Evolutionary conservation across 2,797 vertebrate genomes (phyloP).

Genomic region (Sylvia borin): DNA sequence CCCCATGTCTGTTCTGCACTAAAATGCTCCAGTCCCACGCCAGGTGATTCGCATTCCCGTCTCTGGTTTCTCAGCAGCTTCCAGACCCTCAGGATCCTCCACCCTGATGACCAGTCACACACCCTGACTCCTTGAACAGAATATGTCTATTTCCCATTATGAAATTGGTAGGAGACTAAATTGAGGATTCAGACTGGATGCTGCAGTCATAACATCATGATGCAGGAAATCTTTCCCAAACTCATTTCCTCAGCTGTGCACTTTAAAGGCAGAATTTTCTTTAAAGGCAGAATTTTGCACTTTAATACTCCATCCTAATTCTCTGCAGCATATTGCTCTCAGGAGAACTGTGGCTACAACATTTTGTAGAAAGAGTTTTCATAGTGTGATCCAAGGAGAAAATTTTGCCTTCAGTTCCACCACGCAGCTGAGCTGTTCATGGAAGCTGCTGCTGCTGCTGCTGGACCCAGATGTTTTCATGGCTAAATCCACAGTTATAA

Average conservation of each 20-base stretch:
- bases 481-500: neutral
- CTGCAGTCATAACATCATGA: neutral
- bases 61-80: neutral
- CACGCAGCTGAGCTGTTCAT: neutral
- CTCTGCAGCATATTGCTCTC: neutral
- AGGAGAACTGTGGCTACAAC: neutral
- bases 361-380: neutral
- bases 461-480: neutral
- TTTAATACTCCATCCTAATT: neutral
- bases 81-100: neutral
- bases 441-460: neutral
- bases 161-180: neutral
- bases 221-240: neutral
- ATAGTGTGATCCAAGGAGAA: neutral
- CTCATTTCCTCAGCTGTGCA: neutral
- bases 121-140: neutral
- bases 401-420: neutral
- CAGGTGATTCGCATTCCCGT: neutral
- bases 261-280: neutral
- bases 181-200: neutral
- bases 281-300: neutral
- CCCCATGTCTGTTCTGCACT: neutral
- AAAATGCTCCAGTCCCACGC: accelerated
- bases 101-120: neutral
- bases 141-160: neutral